Conservation (phyloP, 2,888 invertebrate species). For the Gonocerus acuteangulatus region DNA sequence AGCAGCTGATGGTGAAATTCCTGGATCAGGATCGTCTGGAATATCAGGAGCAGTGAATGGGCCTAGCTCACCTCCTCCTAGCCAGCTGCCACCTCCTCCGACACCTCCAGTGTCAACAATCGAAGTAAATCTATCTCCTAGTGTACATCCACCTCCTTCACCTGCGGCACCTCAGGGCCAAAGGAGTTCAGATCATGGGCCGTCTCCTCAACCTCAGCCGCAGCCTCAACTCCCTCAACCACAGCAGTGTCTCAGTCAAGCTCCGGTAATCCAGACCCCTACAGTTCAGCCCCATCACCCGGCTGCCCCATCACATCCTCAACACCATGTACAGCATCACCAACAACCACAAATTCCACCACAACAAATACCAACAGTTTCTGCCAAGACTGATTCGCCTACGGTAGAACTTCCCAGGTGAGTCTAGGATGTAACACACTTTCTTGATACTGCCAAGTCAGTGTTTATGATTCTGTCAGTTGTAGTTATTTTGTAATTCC, state of each 20-base stretch:
- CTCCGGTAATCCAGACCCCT: no score
- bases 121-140: not conserved
- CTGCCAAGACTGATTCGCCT: conserved; percentile 28
- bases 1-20: not conserved
- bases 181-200: not conserved
- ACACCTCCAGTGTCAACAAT: not conserved
- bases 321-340: not conserved
- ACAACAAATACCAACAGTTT: conserved; percentile 24
- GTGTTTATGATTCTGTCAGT: no score
- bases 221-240: not conserved
- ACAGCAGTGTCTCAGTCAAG: not conserved
- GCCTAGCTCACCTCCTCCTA: not conserved
- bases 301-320: not conserved
- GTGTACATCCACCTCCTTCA: not conserved
- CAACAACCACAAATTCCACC: not conserved
- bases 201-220: not conserved
- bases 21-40: not conserved
- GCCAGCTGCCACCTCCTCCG: not conserved
- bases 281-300: not conserved
- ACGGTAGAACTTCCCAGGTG: conserved; percentile 27
- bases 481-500: no score
- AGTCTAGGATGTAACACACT: no score
- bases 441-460: no score
- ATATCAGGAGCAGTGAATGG: not conserved
- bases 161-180: not conserved